A percentile compares a stretch with the other conserved stretches of the same genome.
phyloP scores from a whole-genome alignment of 2,113 vertebrate genomes.

The Periophthalmus modestus region DNA sequence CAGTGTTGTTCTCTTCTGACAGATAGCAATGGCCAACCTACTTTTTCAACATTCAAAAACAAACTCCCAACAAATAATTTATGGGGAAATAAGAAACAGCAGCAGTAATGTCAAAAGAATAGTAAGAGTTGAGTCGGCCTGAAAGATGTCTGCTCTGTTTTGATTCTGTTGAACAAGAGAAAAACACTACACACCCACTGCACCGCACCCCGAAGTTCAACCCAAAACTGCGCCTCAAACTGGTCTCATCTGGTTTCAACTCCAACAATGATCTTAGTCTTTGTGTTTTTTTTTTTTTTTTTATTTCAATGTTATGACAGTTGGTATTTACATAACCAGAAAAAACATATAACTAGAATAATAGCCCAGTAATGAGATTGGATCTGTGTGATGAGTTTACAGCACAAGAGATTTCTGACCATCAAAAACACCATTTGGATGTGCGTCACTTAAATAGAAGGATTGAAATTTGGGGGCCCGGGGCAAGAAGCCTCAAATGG shows the following conservation, averaged over 20 bases:
- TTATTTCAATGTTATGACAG: no score
- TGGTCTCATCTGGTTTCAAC: constrained; percentile 31
- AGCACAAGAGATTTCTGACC: no score
- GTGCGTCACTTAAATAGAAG: no score
- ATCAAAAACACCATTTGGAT: no score
- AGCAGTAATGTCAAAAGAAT: constrained; percentile 58
- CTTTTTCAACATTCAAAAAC: constrained; percentile 67
- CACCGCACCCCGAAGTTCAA: constrained; percentile 30
- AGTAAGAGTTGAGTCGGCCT: constrained; percentile 50
- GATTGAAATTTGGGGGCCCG: no score
- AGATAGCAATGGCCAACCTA: no score
- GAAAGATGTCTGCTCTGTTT: constrained; percentile 19
- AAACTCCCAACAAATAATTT: constrained; percentile 73
- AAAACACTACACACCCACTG: neutral
- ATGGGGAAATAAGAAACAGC: constrained; percentile 69
- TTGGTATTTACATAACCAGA: constrained; percentile 21
- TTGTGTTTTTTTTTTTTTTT: constrained; percentile 51
- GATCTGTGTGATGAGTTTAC: no score
- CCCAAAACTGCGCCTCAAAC: constrained; percentile 12
- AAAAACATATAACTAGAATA: no score
- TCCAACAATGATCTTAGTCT: constrained; percentile 50
- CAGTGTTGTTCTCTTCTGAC: no score
- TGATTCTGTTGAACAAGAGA: constrained; percentile 24
- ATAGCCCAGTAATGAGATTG: no score
- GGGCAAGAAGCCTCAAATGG: no score